Evolutionary conservation across 2,113 vertebrate genomes (phyloP), one percentile per base, ranked within the genome.

Genomic region (Cephalopholis sonnerati): DNA sequence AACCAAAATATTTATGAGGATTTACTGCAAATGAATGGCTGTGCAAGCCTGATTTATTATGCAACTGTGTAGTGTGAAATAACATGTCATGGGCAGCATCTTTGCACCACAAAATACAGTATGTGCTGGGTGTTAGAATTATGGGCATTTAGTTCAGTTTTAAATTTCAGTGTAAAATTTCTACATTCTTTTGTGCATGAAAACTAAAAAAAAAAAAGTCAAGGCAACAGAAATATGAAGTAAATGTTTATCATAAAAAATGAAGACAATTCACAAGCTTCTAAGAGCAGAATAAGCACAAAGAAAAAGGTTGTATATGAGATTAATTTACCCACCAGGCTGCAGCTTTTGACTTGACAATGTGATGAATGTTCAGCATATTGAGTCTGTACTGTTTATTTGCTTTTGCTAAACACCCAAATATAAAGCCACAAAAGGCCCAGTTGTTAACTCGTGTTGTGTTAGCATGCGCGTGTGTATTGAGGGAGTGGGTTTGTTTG

Each of bases 401-500:
- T 80, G 7, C 1, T 1, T 11, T 32, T 44, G 4, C 62, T 7
- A 66, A 1, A 54, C 25, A 59, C 29, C 29, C 10, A 53, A 41
- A 41, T 24, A 69, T 11, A 22, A 69, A 50, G 27, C 8, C 22
- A 39, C 61, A 48, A 54, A 62, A 46, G 25, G 22, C 11, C 9
- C 3, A 32, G 32, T n/a, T 75, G 11, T 65, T 57, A 20, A 57
- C 17, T 15, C 0, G 6, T 25, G n/a, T 17, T 63, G 29, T 73
- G 24, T 61, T 25, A 13, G 20, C 4, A 32, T 7, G 1, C 24
- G 50, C 13, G 0, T 41, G 36, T 73, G 55, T 84, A 11, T 54
- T 10, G 13, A 72, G 27, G 73, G 82, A 58, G 65, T 46, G 48
- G 36, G 59, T 48, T 48, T 66, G 55, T 79, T 63, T 70, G 27